Evolutionary conservation across 2,888 invertebrate species (phyloP), one percentile per base, ranked within the genome.

Genomic region (Himalopsyche japonica): DNA sequence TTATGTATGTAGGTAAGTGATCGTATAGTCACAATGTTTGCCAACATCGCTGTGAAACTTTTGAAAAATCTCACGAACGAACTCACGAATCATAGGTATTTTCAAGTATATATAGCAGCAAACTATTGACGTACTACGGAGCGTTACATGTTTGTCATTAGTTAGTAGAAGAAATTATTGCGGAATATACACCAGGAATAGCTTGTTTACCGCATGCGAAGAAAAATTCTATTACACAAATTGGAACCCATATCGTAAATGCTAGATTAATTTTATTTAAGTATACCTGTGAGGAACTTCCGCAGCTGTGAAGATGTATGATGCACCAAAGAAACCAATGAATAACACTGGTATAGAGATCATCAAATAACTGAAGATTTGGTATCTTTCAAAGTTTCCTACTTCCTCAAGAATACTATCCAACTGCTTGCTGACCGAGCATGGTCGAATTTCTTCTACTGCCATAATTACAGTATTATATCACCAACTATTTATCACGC

Each of bases 291-390:
- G 95, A 70, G 93, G 92, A 24, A 95, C 90, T 85, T 94, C 93
- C 82, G 94, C 94, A 0, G 96, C 95, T 0, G 95, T 95, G 89
- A 96, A 96, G 84, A 95, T 94, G 88, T 94, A 96, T 76, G 94
- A 94, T 87, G 94, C 93, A 88, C 93, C 93, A 88, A 93, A 94
- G 86, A 94, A 93, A 0, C 94, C 94, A 2, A 94, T 94, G 89
- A 95, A 93, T 84, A 95, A 90, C 87, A 95, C 92, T 0, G 95
- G 94, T 43, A 95, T 85, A 83, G 94, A 92, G 78, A 95, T 93
- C 83, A 95, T 89, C 49, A 92, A 84, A 86, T 95, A 93, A 86
- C 94, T 93, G 48, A 91, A 88, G 30, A 93, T 88, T 90, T 96
- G 96, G 89, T 94, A 95, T 87, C 91, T 91, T 18, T 95, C 95